Base-by-base conservation (phyloP, 2,888 invertebrate species). In the Allophyes oxyacanthae region DNA sequence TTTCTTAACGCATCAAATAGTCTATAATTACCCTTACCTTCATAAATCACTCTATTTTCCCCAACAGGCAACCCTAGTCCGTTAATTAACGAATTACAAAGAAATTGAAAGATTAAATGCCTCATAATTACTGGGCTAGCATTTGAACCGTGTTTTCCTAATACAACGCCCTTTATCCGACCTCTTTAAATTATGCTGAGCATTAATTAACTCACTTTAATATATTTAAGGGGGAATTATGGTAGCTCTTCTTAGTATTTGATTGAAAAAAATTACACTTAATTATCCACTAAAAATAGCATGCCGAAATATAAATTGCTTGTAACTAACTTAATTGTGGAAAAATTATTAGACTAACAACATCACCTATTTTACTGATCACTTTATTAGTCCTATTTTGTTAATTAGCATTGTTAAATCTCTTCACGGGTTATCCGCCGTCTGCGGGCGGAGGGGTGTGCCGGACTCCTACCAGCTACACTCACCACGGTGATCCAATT, bases 51-150 rank as follows among this genome's bases (percentile, higher is more conserved):
- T 65, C 68, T 38, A 15, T 43, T 37, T 49, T 53, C 6, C n/a
- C 11, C 28, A 2, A 28, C 15, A 32, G 40, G 46, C 34, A 52
- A 52, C 51, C 15, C 10, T 14, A 48, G 40, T 26, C 28, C 33
- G 36, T 9, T n/a, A 67, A 65, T 65, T 67, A 67, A 34, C 48
- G 11, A 62, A 56, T 67, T 67, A 67, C 26, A 20, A 9, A 5
- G 37, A 14, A 14, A 52, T 26, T 57, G 65, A 67, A 52, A 57
- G 63, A 67, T 52, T 51, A 57, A 67, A 41, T 34, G 51, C 0
- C 13, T 14, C 0, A 32, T 65, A 63, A 68, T 65, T 63, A 57
- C 36, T 37, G 33, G 2, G 7, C 15, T 57, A 28, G 46, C 44
- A 52, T 57, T 66, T 46, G 11, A 36, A 40, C 10, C 9, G 9